Evolutionary conservation across 1,140 invertebrate species (phyloP), one percentile per base, ranked within the genome.

Genomic region (Doryteuthis pealeii): DNA sequence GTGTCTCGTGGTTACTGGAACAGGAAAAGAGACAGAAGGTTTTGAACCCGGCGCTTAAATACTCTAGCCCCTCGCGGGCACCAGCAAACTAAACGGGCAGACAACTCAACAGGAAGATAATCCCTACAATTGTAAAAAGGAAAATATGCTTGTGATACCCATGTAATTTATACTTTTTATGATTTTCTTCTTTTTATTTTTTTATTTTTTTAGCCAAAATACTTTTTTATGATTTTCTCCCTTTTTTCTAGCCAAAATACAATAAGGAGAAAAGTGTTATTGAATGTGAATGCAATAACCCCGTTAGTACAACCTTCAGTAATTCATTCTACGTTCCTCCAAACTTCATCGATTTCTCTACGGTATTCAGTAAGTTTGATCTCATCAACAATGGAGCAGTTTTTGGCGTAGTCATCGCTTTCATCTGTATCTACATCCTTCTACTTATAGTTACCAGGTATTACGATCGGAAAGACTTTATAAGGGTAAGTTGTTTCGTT

Each of bases 311-410:
- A 32, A 73, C 49, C 40, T 79, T 70, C 10, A 33, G 31, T 15
- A 70, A 32, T 26, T 67, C 79, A 4, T 89, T 89, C 73, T 87
- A 88, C 73, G 85, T 89, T 1, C 82, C 85, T 54, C 88, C 89
- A 0, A 90, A 90, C 76, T 86, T 86, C 2, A 89, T 90, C 15
- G 89, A 90, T 78, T 90, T 90, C 79, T 79, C 74, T 14, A 90
- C 89, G 69, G 89, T 90, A 0, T 90, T 89, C 78, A 74, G 72
- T 3, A 81, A 81, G 68, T 84, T 85, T 43, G 80, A 82, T 70
- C 74, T 80, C 30, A 32, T 70, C n/a, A 75, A 80, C 58, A 84
- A 83, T 72, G 79, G 82, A 10, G 81, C 83, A 0, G 81, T 85
- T 5, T 84, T 85, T 69, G 78, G 71, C 1, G 89, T 88, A 2